phyloP scores from a whole-genome alignment of 1,140 invertebrate species.

The Leucophenga varia region DNA sequence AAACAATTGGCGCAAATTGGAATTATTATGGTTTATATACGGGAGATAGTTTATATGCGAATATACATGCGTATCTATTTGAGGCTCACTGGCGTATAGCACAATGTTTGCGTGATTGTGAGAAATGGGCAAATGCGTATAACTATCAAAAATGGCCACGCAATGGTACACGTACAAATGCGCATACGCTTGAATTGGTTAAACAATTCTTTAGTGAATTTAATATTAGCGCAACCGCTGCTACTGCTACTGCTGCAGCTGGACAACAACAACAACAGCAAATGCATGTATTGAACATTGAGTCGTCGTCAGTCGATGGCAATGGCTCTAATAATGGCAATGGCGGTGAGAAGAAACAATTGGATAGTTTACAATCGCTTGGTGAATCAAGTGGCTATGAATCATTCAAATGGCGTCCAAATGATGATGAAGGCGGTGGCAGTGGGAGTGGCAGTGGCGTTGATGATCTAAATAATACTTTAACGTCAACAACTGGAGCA shows the following conservation, averaged over 20 bases:
- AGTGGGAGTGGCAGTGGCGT: constrained; percentile 23
- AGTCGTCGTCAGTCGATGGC: constrained; percentile 8
- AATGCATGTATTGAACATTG: too few relatives aligned
- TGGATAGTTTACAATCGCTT: constrained; percentile 69
- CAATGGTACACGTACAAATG: constrained; percentile 32
- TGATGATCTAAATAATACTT: constrained; percentile 6
- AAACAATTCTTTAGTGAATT: constrained; percentile 51
- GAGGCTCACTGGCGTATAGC: constrained; percentile 78
- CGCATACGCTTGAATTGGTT: constrained; percentile 45
- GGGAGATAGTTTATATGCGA: constrained; percentile 67
- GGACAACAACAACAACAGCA: too few relatives aligned
- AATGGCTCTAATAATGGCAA: constrained; percentile 3
- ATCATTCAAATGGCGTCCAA: constrained; percentile 71
- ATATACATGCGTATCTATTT: constrained; percentile 80
- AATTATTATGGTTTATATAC: constrained; percentile 60
- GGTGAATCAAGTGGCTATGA: constrained; percentile 84
- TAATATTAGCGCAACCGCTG: constrained; percentile 1
- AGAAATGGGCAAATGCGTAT: constrained; percentile 66
- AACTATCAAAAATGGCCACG: constrained; percentile 51
- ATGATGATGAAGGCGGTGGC: constrained; percentile 59
- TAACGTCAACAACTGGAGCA: too few relatives aligned
- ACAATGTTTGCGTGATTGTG: constrained; percentile 71
- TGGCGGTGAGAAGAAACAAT: constrained; percentile 48
- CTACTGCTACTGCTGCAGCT: too few relatives aligned
- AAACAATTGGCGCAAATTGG: constrained; percentile 56